These are phyloP conservation scores for Chaetorhynchus papuensis DNA, from an alignment of 2,113 vertebrate genomes.

Conservation along the genomic window DNA sequence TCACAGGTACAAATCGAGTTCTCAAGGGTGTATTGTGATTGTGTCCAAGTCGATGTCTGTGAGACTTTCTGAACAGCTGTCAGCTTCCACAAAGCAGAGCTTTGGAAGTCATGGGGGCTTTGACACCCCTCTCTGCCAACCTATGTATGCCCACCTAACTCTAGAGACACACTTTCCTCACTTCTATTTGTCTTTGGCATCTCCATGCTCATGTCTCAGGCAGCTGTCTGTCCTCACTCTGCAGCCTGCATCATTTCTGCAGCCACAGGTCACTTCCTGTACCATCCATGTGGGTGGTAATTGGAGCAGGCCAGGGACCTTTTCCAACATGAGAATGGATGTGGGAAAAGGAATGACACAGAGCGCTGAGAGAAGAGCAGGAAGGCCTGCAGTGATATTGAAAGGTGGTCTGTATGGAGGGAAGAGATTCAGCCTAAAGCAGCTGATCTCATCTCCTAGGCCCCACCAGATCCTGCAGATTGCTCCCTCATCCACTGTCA, in stretches of 20 bases:
- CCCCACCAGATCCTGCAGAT: background rate
- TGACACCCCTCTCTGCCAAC: background rate
- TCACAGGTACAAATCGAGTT: no score
- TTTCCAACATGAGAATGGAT: background rate
- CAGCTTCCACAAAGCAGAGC: background rate
- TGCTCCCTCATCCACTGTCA: background rate
- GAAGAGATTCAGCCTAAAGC: background rate
- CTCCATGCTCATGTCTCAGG: background rate
- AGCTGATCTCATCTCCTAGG: background rate
- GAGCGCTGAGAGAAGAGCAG: background rate
- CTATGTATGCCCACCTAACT: background rate
- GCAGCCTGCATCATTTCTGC: background rate
- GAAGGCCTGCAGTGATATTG: background rate
- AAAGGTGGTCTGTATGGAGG: background rate
- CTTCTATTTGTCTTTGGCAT: background rate
- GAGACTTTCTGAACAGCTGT: no score
- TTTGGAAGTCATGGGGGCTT: background rate
- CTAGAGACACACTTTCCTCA: background rate
- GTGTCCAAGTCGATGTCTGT: no score
- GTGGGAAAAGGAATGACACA: background rate
- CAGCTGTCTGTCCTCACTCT: background rate
- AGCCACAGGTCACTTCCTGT: background rate
- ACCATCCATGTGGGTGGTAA: fast-evolving
- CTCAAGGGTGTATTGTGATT: no score
- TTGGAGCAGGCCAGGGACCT: background rate